These are phyloP conservation scores for Intellagama lesueurii DNA, from an alignment of 2,797 vertebrate species.

Conservation along the genomic window DNA sequence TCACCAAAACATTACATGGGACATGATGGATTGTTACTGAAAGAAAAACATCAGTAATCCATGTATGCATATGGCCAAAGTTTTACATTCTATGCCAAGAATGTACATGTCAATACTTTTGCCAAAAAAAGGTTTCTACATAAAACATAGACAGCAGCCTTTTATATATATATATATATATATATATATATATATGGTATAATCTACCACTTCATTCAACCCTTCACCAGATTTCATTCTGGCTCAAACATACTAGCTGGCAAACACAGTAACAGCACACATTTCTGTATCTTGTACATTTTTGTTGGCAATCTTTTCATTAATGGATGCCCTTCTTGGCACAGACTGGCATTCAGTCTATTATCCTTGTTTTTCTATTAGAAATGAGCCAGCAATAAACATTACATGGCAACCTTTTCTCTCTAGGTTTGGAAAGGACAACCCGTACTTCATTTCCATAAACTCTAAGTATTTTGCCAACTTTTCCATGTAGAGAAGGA, in stretches of 20 bases:
- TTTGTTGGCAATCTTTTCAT: constrained; percentile 29
- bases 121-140: background rate
- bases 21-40: too few species aligned
- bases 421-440: constrained; percentile 11
- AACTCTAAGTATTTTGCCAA: constrained; percentile 10
- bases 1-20: background rate
- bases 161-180: too few species aligned
- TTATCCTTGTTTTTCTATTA: constrained; percentile 2
- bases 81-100: background rate
- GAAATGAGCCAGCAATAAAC: background rate
- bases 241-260: background rate
- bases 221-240: background rate
- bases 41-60: background rate
- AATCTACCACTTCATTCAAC: background rate
- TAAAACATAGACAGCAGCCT: background rate
- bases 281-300: background rate
- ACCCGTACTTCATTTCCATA: background rate
- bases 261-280: background rate
- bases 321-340: background rate
- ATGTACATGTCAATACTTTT: background rate
- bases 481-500: constrained; percentile 23
- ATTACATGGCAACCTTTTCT: background rate
- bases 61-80: background rate
- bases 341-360: constrained; percentile 16
- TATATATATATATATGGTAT: too few species aligned